Evolutionary conservation across 2,888 invertebrate genomes (phyloP), one percentile per base, ranked within the genome.

Genomic region (Lagria hirta): DNA sequence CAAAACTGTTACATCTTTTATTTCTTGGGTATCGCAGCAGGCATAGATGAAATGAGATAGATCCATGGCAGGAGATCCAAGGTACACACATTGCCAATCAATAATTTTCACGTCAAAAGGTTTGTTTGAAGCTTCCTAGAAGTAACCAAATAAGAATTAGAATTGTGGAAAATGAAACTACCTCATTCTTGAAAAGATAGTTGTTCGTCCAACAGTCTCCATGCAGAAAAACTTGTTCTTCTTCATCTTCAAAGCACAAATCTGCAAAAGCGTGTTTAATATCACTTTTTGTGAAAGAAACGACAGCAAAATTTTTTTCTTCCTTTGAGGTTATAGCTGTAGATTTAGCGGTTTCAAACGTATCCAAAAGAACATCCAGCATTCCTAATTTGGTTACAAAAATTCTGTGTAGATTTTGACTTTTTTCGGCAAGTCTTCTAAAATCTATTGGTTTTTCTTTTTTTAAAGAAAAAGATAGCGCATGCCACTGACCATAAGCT

Each of bases 31-130:
- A 2, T 55, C 47, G 6, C 58, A 54, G 22, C 62, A 64, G 2
- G 60, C 60, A 42, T 62, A 68, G 5, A 71, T 49, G 44, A 63
- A 57, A 42, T 69, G 66, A 2, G 63, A 49, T 20, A 71, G 30
- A 40, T 71, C 71, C 16, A 55, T 37, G 2, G 57, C 62, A 0
- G 64, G 64, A 5, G 61, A 54, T 3, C 46, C 51, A 2, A 49
- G 35, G 28, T 52, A 47, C 7, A 49, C n/a, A 3, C 57, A 15
- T 45, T 64, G 64, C 48, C 57, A 62, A 13, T 63, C 62, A 5
- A 64, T 10, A 8, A 55, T 30, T 5, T 43, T 34, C 3, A 48
- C n/a, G 18, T 42, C 26, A 10, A 29, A 43, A 13, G 28, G 28
- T 5, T 18, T 15, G 2, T 5, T 11, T 11, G 3, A 7, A 6